Conservation (phyloP, 2,113 vertebrate genomes). For the Motacilla alba region DNA sequence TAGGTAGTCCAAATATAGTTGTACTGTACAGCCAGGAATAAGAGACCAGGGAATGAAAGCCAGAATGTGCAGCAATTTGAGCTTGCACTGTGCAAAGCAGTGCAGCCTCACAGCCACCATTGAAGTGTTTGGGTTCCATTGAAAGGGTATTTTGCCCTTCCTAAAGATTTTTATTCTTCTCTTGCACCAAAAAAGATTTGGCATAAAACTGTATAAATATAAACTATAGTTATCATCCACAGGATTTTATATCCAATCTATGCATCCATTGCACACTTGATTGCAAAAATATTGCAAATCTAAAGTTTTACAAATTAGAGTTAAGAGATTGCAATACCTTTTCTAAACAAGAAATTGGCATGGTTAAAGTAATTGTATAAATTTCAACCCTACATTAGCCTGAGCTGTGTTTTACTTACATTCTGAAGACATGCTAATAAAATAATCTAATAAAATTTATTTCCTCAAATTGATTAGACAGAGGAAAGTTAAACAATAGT, state of each 20-base stretch:
- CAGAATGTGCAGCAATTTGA: not conserved
- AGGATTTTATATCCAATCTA: not conserved
- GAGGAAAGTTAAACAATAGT: not conserved
- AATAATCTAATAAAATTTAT: not conserved
- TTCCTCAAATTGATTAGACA: not conserved
- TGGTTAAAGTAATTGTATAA: not conserved
- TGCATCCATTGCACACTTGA: not conserved
- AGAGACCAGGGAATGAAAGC: accelerated
- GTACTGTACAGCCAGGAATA: not conserved
- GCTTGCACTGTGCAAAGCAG: not conserved
- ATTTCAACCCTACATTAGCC: not conserved
- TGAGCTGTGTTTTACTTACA: not conserved
- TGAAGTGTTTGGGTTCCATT: not conserved
- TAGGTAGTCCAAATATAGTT: not conserved
- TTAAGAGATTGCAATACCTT: not conserved
- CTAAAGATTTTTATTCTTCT: not conserved
- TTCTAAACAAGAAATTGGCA: not conserved
- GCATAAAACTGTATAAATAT: not conserved
- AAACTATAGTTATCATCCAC: not conserved
- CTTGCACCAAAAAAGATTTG: not conserved
- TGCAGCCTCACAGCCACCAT: not conserved
- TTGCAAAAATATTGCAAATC: not conserved
- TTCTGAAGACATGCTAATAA: not conserved
- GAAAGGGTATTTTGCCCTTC: not conserved
- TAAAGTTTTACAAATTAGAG: not conserved